Percentiles rank a stretch among this genome's conserved stretches.
Conservation (phyloP, 2,113 vertebrate genomes). For the Alaudala cheleensis region DNA sequence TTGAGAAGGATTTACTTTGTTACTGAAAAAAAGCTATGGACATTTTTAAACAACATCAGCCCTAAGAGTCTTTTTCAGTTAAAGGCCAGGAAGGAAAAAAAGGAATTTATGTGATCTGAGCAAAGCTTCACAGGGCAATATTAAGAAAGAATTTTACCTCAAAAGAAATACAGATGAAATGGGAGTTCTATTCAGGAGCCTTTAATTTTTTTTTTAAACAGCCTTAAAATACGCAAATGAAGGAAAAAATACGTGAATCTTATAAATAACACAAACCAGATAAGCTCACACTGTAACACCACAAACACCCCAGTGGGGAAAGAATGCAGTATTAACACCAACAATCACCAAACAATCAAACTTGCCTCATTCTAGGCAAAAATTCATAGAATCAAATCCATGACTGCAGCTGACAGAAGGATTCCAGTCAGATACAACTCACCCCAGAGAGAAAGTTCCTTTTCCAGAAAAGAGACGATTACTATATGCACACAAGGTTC, state of each 20-base stretch:
- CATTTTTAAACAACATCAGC: neutral
- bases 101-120: neutral
- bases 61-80: neutral
- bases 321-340: neutral
- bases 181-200: neutral
- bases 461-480: neutral
- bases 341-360: neutral
- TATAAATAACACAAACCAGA: constrained; percentile 37
- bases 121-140: neutral
- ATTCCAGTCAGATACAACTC: neutral
- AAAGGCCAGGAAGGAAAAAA: neutral
- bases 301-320: neutral
- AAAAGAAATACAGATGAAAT: neutral
- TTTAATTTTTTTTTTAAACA: neutral
- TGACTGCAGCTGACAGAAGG: neutral
- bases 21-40: neutral
- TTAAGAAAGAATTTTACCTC: neutral
- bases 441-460: neutral
- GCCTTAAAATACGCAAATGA: neutral
- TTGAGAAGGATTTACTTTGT: neutral
- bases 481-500: neutral
- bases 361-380: neutral
- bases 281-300: neutral
- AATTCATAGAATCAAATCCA: neutral
- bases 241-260: neutral